Percentiles rank a stretch among this genome's conserved stretches.
These are phyloP conservation scores for Agrilus biguttatus DNA, from an alignment of 2,888 invertebrate genomes.

Conservation along the genomic window DNA sequence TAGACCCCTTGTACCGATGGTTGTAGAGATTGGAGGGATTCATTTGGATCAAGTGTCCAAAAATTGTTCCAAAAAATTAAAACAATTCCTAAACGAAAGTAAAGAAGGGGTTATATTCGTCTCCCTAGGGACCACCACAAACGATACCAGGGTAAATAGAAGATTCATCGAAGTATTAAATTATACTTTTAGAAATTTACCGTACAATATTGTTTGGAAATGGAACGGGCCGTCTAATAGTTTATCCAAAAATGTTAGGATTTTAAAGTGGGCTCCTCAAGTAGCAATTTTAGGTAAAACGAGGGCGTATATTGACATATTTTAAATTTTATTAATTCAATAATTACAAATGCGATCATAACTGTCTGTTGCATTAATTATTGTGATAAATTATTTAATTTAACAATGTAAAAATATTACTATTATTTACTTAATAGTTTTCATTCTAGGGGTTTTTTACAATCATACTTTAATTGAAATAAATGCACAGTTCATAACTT, in stretches of 20 bases:
- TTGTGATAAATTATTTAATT: no score
- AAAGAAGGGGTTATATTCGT: slow-evolving; percentile 36
- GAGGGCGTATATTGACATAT: neutral
- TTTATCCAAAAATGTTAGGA: slow-evolving; percentile 36
- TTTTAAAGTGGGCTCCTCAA: slow-evolving; percentile 49
- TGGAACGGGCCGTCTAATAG: slow-evolving; percentile 40
- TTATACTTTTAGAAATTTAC: slow-evolving; percentile 37
- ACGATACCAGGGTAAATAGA: slow-evolving; percentile 32
- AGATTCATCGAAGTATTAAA: slow-evolving; percentile 31
- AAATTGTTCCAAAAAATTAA: slow-evolving; percentile 27
- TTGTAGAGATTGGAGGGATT: slow-evolving; percentile 10
- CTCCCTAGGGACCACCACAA: slow-evolving; percentile 39
- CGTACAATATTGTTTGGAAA: slow-evolving; percentile 48
- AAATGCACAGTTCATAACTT: no score
- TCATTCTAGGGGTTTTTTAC: no score
- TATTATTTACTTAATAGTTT: no score
- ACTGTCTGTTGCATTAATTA: no score
- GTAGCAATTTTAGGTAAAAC: slow-evolving; percentile 41
- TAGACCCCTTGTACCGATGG: slow-evolving; percentile 9
- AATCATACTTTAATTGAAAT: no score
- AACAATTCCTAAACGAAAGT: slow-evolving; percentile 32
- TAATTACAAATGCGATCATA: no score
- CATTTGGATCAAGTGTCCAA: slow-evolving; percentile 5
- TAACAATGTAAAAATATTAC: no score
- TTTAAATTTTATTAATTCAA: neutral